Percentiles rank a stretch among this genome's conserved stretches.
Evolutionary conservation across 2,888 invertebrate genomes (phyloP).

Genomic region (Dicyrtoma fusca): DNA sequence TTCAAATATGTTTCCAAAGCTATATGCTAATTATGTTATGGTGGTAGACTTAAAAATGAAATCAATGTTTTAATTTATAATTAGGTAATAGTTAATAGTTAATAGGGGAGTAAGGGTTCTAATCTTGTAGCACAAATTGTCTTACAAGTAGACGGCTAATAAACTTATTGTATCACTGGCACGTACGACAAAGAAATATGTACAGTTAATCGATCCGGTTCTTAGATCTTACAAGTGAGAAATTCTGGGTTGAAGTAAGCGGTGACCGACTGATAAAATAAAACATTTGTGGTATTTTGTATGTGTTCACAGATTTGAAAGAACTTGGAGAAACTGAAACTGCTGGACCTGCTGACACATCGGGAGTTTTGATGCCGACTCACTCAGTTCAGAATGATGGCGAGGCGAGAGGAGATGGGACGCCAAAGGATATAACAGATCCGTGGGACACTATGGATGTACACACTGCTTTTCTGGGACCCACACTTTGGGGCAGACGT

Average conservation of each 20-base stretch:
- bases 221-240: neutral
- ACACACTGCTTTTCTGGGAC: conserved; percentile 93
- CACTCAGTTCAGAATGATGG: neutral
- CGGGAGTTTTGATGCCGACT: neutral
- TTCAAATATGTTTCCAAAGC: too few species aligned
- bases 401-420: conserved; percentile 42
- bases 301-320: neutral
- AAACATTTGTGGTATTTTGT: neutral
- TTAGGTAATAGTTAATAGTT: too few species aligned
- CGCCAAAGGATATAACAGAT: conserved; percentile 49
- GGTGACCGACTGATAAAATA: neutral
- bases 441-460: conserved; percentile 73
- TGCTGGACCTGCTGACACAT: neutral
- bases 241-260: neutral
- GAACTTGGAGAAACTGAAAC: neutral
- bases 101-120: too few species aligned
- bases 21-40: too few species aligned
- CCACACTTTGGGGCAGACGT: conserved; percentile 94
- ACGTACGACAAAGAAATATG: too few species aligned
- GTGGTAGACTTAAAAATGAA: too few species aligned
- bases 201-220: too few species aligned
- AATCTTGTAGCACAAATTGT: too few species aligned
- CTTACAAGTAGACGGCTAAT: too few species aligned
- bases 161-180: too few species aligned
- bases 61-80: too few species aligned